Evolutionary conservation across 2,888 invertebrate genomes (phyloP), one percentile per base, ranked within the genome.

Genomic region (Hypolimnas misippus): DNA sequence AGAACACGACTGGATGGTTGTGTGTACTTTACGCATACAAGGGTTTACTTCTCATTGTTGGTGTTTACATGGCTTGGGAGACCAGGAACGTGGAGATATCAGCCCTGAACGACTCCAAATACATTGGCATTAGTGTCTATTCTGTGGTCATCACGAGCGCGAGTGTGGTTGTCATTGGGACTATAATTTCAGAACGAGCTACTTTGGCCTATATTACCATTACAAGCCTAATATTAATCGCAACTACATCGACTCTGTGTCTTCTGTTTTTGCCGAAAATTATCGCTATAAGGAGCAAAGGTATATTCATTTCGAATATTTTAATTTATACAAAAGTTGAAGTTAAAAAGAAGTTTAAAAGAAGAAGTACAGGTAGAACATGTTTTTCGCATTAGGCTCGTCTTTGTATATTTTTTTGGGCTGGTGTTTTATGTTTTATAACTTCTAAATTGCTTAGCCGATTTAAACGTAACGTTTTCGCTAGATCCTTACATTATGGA

Each of bases 51-150:
- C 93, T 98, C 14, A 94, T 97, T 31, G 97, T 98, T 65, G 98
- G 98, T 0, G 96, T 97, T 3, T 98, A 97, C 89, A 98, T 98
- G 98, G 98, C 98, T 0, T 98, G 98, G 98, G 97, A 98, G 89
- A 98, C 98, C 8, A 94, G 97, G 56, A 95, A 96, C 82, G 97
- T 98, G 21, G 97, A 98, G 89, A 97, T 98, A 73, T 96, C 97
- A 12, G 97, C 97, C 0, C 89, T 98, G 25, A 98, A 98, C 87
- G 98, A 98, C 87, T 98, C 98, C 4, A 97, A 97, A 80, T 97
- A 98, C 84, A 98, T 98, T 72, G 98, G 97, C 10, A 96, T 98
- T 83, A 97, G 97, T 73, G 98, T 98, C 0, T 98, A 98, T 78
- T 97, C 96, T 55, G 97, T 97, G 0, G 97, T 98, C 54, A 96